A percentile compares a stretch with the other conserved stretches of the same genome.
Evolutionary conservation across 2,888 invertebrate genomes (phyloP).

Genomic region (Cheilosia impressa): DNA sequence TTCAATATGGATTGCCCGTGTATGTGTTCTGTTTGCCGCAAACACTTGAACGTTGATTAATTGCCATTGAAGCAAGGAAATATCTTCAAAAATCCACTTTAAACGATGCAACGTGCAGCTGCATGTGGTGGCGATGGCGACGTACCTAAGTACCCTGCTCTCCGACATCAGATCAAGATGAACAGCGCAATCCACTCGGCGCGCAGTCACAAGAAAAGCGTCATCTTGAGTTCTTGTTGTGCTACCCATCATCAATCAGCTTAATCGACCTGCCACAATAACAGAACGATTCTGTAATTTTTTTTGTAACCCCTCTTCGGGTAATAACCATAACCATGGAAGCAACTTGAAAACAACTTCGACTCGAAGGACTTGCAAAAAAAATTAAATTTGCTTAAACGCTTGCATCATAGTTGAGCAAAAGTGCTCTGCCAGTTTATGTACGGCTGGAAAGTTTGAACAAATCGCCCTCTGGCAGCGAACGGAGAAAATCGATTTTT

Average conservation of each 20-base stretch:
- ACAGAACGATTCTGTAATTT: slow-evolving; percentile 57
- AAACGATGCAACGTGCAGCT: slow-evolving; percentile 59
- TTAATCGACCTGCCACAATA: slow-evolving; percentile 74
- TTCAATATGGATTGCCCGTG: slow-evolving; percentile 56
- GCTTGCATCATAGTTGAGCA: slow-evolving; percentile 38
- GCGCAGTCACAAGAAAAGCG: slow-evolving; percentile 38
- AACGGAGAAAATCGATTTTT: slow-evolving; percentile 68
- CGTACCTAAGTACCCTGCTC: slow-evolving; percentile 15
- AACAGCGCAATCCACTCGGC: slow-evolving; percentile 62
- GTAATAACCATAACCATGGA: not conserved
- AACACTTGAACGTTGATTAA: slow-evolving; percentile 67
- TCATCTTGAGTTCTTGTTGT: slow-evolving; percentile 54
- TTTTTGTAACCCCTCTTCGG: not conserved
- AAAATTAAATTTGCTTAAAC: slow-evolving; percentile 18
- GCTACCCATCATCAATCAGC: slow-evolving; percentile 67
- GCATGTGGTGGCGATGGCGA: slow-evolving; percentile 26
- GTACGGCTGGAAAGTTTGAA: slow-evolving; percentile 26
- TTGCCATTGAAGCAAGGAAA: slow-evolving; percentile 46
- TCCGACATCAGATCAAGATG: slow-evolving; percentile 31
- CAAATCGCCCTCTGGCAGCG: slow-evolving; percentile 58
- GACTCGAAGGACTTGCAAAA: not conserved
- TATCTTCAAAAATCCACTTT: slow-evolving; percentile 65
- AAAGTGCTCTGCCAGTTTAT: slow-evolving; percentile 5
- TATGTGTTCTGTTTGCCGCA: not conserved
- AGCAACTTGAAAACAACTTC: not conserved